A percentile compares a stretch with the other conserved stretches of the same genome.
These are phyloP conservation scores for Parthenolecanium corni DNA, from an alignment of 2,888 invertebrate genomes.

Conservation along the genomic window DNA sequence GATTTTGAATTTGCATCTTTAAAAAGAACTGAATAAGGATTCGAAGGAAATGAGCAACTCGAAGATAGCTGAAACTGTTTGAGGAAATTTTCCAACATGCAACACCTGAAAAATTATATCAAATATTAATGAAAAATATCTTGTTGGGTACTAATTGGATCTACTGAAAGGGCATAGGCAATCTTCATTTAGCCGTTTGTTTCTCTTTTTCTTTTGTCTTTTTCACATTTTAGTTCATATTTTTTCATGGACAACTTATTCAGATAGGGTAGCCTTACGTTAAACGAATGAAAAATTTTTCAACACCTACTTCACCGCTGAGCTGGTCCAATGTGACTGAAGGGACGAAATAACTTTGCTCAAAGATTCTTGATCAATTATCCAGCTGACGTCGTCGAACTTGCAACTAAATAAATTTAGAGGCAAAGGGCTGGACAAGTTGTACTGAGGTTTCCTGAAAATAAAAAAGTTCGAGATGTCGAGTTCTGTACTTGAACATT, in stretches of 20 bases:
- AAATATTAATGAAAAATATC: conserved; percentile 9
- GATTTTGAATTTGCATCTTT: conserved; percentile 44
- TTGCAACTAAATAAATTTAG: conserved; percentile 68
- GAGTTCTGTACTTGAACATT: too few relatives aligned
- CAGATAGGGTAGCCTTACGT: too few relatives aligned
- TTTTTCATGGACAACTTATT: too few relatives aligned
- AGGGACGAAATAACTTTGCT: conserved; percentile 47
- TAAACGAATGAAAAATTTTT: background rate
- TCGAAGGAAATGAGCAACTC: background rate
- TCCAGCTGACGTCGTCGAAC: conserved; percentile 52
- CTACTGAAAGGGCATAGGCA: too few relatives aligned
- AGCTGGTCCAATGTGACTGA: conserved; percentile 55
- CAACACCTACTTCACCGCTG: conserved; percentile 31
- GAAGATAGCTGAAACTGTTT: conserved; percentile 35
- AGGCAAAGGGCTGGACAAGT: conserved; percentile 72
- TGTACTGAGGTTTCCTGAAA: conserved; percentile 81
- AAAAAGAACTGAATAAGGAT: conserved; percentile 1
- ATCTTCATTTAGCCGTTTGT: too few relatives aligned
- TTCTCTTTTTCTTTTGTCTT: too few relatives aligned
- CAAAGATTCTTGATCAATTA: conserved; percentile 39
- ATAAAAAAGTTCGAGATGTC: too few relatives aligned
- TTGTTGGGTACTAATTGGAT: too few relatives aligned
- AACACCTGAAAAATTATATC: conserved; percentile 39
- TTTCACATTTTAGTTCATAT: too few relatives aligned
- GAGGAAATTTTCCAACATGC: conserved; percentile 48